These are phyloP conservation scores for Palaemon carinicauda DNA, from an alignment of 1,140 invertebrate species.

Conservation along the genomic window DNA sequence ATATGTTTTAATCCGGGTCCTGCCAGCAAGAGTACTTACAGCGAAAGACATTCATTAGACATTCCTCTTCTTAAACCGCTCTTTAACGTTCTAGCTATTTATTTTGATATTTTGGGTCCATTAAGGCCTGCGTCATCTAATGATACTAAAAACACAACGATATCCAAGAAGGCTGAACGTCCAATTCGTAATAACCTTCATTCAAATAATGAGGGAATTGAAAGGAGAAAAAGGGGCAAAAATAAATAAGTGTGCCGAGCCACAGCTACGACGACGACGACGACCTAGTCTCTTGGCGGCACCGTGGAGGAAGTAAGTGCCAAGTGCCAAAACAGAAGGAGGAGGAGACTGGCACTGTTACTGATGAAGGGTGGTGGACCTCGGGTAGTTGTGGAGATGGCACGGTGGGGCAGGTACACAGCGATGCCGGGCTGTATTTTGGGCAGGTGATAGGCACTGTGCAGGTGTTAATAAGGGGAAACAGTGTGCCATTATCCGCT, in stretches of 20 bases:
- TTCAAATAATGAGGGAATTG: neutral
- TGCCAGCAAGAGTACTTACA: too few relatives aligned
- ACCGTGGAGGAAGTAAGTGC: constrained; percentile 21
- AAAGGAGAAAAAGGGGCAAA: neutral
- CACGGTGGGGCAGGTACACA: constrained; percentile 47
- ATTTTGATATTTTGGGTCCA: neutral
- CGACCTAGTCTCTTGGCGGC: constrained; percentile 42
- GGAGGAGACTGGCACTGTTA: too few relatives aligned
- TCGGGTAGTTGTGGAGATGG: constrained; percentile 48
- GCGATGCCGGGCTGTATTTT: neutral
- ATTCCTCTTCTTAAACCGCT: too few relatives aligned
- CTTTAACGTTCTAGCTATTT: too few relatives aligned
- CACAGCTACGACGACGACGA: too few relatives aligned
- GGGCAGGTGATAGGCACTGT: constrained; percentile 41
- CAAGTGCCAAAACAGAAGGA: constrained; percentile 36
- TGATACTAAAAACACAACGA: too few relatives aligned
- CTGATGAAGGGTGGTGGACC: constrained; percentile 21
- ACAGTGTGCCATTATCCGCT: constrained; percentile 19
- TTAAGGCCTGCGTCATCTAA: too few relatives aligned
- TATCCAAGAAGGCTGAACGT: too few relatives aligned
- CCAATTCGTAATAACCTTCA: neutral
- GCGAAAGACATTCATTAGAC: too few relatives aligned
- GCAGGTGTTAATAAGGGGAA: constrained; percentile 43
- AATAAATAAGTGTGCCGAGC: neutral
- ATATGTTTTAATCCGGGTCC: too few relatives aligned